These are phyloP conservation scores for Ypsolopha scabrella DNA, from an alignment of 2,888 invertebrate genomes.

Conservation along the genomic window DNA sequence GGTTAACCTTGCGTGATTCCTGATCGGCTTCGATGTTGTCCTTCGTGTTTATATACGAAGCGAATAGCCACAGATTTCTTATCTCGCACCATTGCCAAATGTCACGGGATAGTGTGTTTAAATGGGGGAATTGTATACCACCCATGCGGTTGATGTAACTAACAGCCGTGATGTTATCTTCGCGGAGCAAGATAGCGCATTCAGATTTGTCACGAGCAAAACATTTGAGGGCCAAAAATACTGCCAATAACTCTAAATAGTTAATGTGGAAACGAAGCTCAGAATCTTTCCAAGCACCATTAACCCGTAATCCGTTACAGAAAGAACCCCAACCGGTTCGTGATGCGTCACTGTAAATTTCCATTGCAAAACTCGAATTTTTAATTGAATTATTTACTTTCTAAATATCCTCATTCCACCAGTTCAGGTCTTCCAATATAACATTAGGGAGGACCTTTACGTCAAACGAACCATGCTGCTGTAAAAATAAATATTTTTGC, in stretches of 20 bases:
- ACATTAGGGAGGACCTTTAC: constrained; percentile 1
- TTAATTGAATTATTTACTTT: constrained; percentile 6
- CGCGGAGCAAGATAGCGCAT: constrained; percentile 3
- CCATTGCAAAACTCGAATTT: constrained; percentile 8
- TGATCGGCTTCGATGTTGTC: constrained; percentile 13
- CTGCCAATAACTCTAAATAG: constrained; percentile 16
- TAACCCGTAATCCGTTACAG: constrained; percentile 9
- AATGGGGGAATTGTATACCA: constrained; percentile 2
- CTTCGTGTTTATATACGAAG: constrained; percentile 1
- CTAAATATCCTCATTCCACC: constrained; percentile 12
- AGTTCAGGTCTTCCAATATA: constrained; percentile 10
- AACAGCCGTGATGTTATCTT: constrained; percentile 5
- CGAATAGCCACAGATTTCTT: neutral
- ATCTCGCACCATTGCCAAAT: constrained; percentile 4
- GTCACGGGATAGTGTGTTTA: neutral
- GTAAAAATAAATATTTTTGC: constrained; percentile 1
- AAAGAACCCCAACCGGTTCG: constrained; percentile 16
- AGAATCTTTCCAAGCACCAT: constrained; percentile 14
- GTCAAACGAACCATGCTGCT: neutral
- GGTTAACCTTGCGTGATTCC: constrained; percentile 14
- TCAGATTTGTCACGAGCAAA: constrained; percentile 11
- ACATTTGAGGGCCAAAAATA: constrained; percentile 15
- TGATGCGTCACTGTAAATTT: constrained; percentile 18
- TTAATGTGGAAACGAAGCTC: constrained; percentile 16
- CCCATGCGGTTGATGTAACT: constrained; percentile 2